A percentile compares a stretch with the other conserved stretches of the same genome.
These are phyloP conservation scores for Enteromius treurensis DNA, from an alignment of 2,797 vertebrate species.

Conservation along the genomic window DNA sequence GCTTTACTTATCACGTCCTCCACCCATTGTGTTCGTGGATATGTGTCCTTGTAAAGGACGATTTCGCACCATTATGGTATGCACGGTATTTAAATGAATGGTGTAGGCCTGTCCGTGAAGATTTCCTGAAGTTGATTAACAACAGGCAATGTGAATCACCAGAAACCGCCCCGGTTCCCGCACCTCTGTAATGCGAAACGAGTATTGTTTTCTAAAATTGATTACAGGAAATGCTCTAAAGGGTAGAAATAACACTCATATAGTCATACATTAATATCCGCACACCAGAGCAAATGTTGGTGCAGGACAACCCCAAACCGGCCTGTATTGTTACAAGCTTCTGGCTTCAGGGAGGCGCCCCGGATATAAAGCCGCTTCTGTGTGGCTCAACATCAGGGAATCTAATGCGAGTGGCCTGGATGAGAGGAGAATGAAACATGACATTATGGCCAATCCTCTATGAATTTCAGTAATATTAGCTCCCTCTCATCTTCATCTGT, in stretches of 20 bases:
- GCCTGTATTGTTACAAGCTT: slow-evolving; percentile 41
- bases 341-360: slow-evolving; percentile 42
- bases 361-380: slow-evolving; percentile 42
- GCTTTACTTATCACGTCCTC: slow-evolving; percentile 26
- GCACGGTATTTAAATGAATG: neutral
- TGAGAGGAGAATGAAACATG: neutral
- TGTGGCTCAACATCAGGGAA: slow-evolving; percentile 24
- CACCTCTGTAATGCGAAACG: neutral
- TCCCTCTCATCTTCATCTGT: neutral
- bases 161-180: slow-evolving; percentile 33
- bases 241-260: neutral
- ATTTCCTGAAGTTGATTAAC: neutral
- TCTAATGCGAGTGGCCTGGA: neutral
- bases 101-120: neutral
- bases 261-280: neutral
- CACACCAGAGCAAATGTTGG: neutral
- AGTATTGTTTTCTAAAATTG: neutral
- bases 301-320: slow-evolving; percentile 16
- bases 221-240: neutral
- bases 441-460: neutral
- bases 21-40: slow-evolving; percentile 18
- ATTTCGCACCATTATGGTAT: neutral
- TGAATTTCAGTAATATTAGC: neutral
- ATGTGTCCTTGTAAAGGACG: neutral
- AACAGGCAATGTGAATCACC: neutral